Base-by-base conservation (phyloP, 2,888 invertebrate species). In the Ommatoiulus sabulosus region DNA sequence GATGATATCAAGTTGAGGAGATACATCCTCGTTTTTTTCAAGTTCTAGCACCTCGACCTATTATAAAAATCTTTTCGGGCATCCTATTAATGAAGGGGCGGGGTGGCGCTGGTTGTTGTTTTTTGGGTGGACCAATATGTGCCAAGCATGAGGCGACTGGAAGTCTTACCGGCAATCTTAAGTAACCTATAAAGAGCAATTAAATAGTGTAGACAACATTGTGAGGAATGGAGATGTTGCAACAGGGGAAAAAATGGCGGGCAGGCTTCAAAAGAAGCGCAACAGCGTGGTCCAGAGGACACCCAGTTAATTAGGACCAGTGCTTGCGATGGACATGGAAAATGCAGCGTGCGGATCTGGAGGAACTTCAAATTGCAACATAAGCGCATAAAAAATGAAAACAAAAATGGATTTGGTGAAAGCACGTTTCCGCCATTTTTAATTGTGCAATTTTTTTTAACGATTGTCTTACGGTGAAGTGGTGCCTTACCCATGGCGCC, bases 161-260 rank as follows among this genome's bases (percentile, higher is more conserved):
- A 52, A 52, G 63, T 63, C 63, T 63, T 63, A n/a, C 63, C 63
- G 2, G 63, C 63, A 63, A 63, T 63, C 63, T 63, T 63, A 63
- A 63, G 63, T 63, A 63, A n/a, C 63, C 63, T 20, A 63, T 63
- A 63, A 63, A 17, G 63, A 63, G 63, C 63, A 63, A 63, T 63
- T 63, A 63, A 63, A 63, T 63, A 63, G 63, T 63, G 63, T n/a
- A 63, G 63, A 63, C 63, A 63, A 63, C 63, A 63, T 63, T 63
- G 63, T 63, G 63, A n/a, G 63, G n/a, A 17, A 63, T 63, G 17
- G 63, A 63, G n/a, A 63, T 63, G 6, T n/a, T 3, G 63, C 63
- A 63, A n/a, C n/a, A n/a, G 63, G 63, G n/a, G 12, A 63, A 63
- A 52, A 52, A 63, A 63, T 63, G 63, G 63, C 63, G 63, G 63